Evolutionary conservation across 1,140 invertebrate genomes (phyloP), one percentile per base, ranked within the genome.

Genomic region (Meteorus sp.): DNA sequence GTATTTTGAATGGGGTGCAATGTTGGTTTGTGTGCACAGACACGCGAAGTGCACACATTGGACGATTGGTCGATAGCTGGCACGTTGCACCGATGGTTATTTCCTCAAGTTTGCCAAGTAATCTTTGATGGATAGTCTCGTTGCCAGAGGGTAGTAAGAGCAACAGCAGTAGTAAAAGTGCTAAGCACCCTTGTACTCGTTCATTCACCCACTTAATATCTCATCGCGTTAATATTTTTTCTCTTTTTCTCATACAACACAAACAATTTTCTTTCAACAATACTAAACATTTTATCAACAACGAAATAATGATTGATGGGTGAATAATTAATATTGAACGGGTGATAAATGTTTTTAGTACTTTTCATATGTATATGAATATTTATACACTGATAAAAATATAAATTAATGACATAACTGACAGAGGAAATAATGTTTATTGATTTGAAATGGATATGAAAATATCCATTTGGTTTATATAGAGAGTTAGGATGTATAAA

Each of bases 91-190:
- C 53, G 51, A 31, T 63, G 62, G 62, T 71, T 72, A 71, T 74
- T 72, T 71, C 61, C 62, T 59, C 43, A 63, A 72, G 67, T 71
- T 72, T 70, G 63, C 65, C 53, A 66, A 72, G 64, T 69, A 71
- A 73, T 73, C 68, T 69, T 66, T 58, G 63, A 64, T 61, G 59
- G 55, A 68, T 63, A 45, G 57, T 64, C n/a, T 23, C n/a, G n/a
- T n/a, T n/a, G n/a, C n/a, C n/a, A n/a, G n/a, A n/a, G n/a, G n/a
- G n/a, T n/a, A n/a, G n/a, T n/a, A n/a, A n/a, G n/a, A n/a, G n/a
- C n/a, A n/a, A n/a, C n/a, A n/a, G n/a, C n/a, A n/a, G n/a, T n/a
- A n/a, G n/a, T n/a, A n/a, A n/a, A n/a, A n/a, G n/a, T n/a, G n/a
- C n/a, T n/a, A n/a, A n/a, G n/a, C n/a, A n/a, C n/a, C n/a, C n/a